phyloP scores from a whole-genome alignment of 64 coral and sea anemone genomes.

The Montipora cactus region DNA sequence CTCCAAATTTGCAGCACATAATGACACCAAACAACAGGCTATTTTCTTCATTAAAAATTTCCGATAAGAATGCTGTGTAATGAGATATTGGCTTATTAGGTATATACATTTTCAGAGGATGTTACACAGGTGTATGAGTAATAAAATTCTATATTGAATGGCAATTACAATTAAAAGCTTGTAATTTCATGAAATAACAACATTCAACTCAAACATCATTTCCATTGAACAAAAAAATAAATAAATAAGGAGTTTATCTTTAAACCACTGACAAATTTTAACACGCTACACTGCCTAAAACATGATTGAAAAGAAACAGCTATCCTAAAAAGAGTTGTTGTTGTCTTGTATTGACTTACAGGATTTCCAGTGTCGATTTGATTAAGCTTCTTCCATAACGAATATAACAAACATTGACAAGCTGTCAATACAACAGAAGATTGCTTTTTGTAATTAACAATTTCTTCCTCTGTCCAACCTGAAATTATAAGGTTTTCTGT shows the following conservation, averaged over 20 bases:
- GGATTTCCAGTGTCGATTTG: background rate
- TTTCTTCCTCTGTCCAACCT: conserved; percentile 18
- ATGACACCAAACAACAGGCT: conserved; percentile 1
- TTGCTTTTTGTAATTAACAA: conserved; percentile 2
- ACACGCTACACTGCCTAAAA: too few species aligned
- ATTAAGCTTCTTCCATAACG: background rate
- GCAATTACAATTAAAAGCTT: too few species aligned
- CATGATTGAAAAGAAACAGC: background rate
- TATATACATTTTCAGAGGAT: background rate
- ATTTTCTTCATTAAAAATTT: conserved; percentile 35
- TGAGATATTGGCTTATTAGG: background rate
- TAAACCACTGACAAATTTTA: too few species aligned
- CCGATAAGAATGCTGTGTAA: background rate
- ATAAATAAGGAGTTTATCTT: too few species aligned
- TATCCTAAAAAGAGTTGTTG: background rate
- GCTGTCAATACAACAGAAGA: background rate
- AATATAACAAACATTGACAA: conserved; percentile 1
- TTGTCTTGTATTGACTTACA: background rate
- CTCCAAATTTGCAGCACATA: conserved; percentile 29
- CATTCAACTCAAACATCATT: too few species aligned
- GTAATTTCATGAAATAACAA: too few species aligned
- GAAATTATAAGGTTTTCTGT: background rate
- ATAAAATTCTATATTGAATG: too few species aligned
- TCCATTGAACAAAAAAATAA: too few species aligned
- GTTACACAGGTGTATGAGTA: too few species aligned